Evolutionary conservation across 2,113 vertebrate genomes (phyloP).

Genomic region (Cettia cetti): DNA sequence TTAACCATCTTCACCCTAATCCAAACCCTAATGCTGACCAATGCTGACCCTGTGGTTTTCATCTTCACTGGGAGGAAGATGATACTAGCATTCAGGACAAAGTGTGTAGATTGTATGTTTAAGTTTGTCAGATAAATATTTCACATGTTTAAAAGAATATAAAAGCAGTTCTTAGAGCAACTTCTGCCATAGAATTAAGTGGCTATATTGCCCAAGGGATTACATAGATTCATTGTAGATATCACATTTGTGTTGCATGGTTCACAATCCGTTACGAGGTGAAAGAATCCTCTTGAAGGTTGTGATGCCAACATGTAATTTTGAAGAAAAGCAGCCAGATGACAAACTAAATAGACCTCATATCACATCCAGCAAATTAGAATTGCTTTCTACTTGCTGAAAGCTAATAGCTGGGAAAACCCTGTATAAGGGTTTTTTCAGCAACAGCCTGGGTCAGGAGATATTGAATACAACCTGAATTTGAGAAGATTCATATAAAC

Average conservation of each 20-base stretch:
- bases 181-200: not conserved
- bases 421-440: not conserved
- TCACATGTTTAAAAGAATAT: not conserved
- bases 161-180: not conserved
- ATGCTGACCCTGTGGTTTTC: not conserved
- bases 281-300: not conserved
- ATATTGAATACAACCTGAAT: not conserved
- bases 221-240: not conserved
- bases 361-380: not conserved
- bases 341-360: not conserved
- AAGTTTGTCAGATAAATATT: not conserved
- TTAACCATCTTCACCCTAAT: not conserved
- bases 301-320: not conserved
- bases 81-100: not conserved
- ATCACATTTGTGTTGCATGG: not conserved
- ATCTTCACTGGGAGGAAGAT: not conserved
- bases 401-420: not conserved
- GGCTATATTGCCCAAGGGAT: not conserved
- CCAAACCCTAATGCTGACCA: not conserved
- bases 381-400: not conserved
- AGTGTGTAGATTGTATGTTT: not conserved
- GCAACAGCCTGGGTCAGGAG: not conserved
- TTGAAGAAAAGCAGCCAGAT: not conserved
- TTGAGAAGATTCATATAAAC: not conserved
- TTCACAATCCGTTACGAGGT: rapidly evolving